These are phyloP conservation scores for Arizona elegans DNA, from an alignment of 2,113 vertebrate species.

Conservation along the genomic window DNA sequence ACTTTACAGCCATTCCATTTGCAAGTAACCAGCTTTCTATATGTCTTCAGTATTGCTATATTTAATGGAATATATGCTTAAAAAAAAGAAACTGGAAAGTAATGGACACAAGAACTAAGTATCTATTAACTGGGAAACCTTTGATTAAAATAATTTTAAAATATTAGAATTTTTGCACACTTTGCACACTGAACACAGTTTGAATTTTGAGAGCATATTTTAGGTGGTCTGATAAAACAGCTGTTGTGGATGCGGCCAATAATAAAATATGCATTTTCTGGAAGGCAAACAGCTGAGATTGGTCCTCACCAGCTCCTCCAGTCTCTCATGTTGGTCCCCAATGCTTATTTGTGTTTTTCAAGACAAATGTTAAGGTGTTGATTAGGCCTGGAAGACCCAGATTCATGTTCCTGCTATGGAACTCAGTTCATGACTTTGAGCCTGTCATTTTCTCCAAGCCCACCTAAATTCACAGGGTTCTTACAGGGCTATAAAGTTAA, in stretches of 20 bases:
- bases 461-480: not conserved
- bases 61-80: not conserved
- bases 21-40: no score
- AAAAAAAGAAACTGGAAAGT: not conserved
- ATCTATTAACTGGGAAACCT: not conserved
- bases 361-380: not conserved
- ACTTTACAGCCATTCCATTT: not conserved
- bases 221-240: not conserved
- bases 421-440: not conserved
- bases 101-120: not conserved
- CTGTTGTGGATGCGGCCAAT: not conserved
- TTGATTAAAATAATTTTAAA: not conserved
- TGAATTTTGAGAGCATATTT: not conserved
- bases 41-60: not conserved
- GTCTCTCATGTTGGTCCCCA: not conserved
- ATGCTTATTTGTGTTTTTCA: not conserved
- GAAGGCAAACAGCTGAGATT: not conserved
- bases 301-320: not conserved
- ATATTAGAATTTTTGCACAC: not conserved
- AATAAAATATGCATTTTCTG: not conserved
- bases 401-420: not conserved
- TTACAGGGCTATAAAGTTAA: not conserved
- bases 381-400: not conserved
- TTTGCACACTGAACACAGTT: not conserved
- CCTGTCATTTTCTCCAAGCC: not conserved